These are phyloP conservation scores for Dryocosmus kuriphilus DNA, from an alignment of 2,888 invertebrate species.

Conservation along the genomic window DNA sequence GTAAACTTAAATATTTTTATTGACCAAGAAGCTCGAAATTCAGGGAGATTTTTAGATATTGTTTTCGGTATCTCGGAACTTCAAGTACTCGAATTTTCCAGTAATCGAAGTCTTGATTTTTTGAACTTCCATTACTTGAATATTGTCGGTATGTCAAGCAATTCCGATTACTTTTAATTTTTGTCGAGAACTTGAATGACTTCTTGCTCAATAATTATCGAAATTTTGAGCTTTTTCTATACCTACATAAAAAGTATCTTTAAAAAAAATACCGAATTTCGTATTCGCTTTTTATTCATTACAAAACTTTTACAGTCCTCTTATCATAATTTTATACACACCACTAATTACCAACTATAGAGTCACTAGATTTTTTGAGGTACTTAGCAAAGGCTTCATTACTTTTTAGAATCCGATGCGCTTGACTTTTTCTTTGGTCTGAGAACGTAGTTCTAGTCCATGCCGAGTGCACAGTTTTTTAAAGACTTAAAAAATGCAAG, in stretches of 20 bases:
- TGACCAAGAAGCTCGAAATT: neutral
- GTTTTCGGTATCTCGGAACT: neutral
- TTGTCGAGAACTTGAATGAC: neutral
- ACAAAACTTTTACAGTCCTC: constrained; percentile 32
- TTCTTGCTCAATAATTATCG: no score
- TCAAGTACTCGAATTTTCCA: neutral
- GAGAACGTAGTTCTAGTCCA: neutral
- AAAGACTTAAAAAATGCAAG: constrained; percentile 6
- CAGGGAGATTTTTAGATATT: neutral
- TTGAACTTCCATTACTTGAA: neutral
- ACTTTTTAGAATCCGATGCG: constrained; percentile 6
- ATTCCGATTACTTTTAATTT: neutral
- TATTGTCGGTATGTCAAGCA: neutral
- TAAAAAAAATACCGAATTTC: neutral
- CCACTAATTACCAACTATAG: constrained; percentile 30
- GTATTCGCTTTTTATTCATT: constrained; percentile 16
- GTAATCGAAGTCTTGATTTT: no score
- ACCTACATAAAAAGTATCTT: neutral
- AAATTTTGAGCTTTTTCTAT: neutral
- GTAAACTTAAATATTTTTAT: neutral
- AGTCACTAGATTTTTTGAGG: constrained; percentile 36
- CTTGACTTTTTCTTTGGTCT: constrained; percentile 9
- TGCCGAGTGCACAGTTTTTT: constrained; percentile 15
- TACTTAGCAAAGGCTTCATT: constrained; percentile 30
- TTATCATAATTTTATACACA: constrained; percentile 33